Percentiles rank a stretch among this genome's conserved stretches.
Evolutionary conservation across 2,797 vertebrate genomes (phyloP).

Genomic region (Mus spretus): DNA sequence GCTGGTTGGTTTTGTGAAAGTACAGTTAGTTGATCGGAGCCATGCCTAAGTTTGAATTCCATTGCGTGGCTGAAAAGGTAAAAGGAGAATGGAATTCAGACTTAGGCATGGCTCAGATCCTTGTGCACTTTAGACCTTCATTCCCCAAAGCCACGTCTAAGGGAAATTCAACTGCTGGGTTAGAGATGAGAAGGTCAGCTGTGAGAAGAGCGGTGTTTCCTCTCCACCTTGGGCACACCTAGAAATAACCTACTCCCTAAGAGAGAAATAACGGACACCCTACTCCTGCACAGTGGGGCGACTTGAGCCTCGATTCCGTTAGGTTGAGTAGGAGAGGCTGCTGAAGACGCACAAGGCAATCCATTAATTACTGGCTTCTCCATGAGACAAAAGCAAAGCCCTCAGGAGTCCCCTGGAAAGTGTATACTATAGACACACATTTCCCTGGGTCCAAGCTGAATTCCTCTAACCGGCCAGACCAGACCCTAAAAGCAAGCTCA

Average conservation of each 20-base stretch:
- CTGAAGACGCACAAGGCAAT: background rate
- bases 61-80: background rate
- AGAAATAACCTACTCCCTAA: constrained; percentile 8
- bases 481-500: background rate
- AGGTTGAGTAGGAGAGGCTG: background rate
- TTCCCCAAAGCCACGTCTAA: constrained; percentile 19
- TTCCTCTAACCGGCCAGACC: background rate
- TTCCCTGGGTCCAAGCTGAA: background rate
- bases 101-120: too few relatives aligned
- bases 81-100: background rate
- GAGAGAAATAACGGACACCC: background rate
- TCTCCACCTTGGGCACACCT: background rate
- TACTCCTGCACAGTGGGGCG: background rate
- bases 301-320: background rate
- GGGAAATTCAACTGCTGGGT: background rate
- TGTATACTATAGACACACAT: background rate
- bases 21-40: constrained; percentile 38
- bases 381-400: background rate
- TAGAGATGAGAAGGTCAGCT: background rate
- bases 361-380: background rate
- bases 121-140: background rate
- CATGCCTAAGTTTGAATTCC: constrained; percentile 23
- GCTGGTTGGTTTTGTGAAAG: constrained; percentile 58
- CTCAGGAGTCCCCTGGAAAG: background rate
- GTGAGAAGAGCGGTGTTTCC: background rate